These are phyloP conservation scores for Meta bourneti DNA, from an alignment of 2,888 invertebrate species.

Conservation along the genomic window DNA sequence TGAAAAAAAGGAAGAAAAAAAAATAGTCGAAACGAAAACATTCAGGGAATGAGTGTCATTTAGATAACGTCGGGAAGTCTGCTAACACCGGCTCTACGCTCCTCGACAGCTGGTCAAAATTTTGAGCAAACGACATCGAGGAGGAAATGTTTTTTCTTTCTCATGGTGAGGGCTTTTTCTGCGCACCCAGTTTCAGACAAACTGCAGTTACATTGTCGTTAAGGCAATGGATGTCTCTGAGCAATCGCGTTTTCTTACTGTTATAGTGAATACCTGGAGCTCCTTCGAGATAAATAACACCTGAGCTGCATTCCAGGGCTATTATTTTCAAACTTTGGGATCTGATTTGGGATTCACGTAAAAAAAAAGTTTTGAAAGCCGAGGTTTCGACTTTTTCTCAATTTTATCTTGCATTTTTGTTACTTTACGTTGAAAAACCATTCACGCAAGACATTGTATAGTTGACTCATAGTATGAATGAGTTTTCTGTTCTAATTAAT, in stretches of 20 bases:
- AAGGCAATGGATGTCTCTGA: slow-evolving; percentile 13
- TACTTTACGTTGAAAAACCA: too few species aligned
- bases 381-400: not conserved
- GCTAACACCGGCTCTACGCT: not conserved
- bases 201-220: slow-evolving; percentile 59
- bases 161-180: not conserved
- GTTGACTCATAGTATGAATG: too few species aligned
- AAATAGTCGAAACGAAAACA: slow-evolving; percentile 46
- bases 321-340: not conserved
- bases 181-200: not conserved
- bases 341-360: not conserved
- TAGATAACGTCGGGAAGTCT: slow-evolving; percentile 29
- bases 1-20: slow-evolving; percentile 50
- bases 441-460: too few species aligned
- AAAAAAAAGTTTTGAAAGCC: not conserved
- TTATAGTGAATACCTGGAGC: not conserved
- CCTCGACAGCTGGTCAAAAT: slow-evolving; percentile 61
- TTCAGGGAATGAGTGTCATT: slow-evolving; percentile 63
- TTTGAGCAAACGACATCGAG: slow-evolving; percentile 44
- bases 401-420: not conserved
- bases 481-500: too few species aligned
- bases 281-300: not conserved
- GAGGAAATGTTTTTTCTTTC: not conserved
- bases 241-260: not conserved
- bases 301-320: not conserved